These are phyloP conservation scores for Scaptodrosophila latifasciaeformis DNA, from an alignment of 2,888 invertebrate species.

Conservation along the genomic window DNA sequence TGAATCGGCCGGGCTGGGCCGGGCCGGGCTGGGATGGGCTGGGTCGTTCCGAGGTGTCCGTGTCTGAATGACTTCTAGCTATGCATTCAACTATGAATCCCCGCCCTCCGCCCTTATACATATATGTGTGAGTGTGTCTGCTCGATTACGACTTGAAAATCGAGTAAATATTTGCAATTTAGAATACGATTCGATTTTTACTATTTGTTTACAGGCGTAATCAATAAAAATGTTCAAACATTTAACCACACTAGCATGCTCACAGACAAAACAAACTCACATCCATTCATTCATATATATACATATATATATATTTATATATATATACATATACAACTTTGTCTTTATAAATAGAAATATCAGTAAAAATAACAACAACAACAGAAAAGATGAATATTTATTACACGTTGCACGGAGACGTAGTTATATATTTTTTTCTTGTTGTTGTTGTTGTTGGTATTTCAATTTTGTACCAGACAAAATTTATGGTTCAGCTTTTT, in stretches of 20 bases:
- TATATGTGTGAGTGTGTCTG: slow-evolving; percentile 19
- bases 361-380: slow-evolving; percentile 14
- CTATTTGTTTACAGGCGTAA: slow-evolving; percentile 63
- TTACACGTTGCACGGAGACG: slow-evolving; percentile 37
- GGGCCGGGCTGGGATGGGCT: no score
- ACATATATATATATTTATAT: background rate
- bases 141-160: slow-evolving; percentile 30
- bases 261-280: slow-evolving; percentile 13
- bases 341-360: slow-evolving; percentile 27
- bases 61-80: background rate
- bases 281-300: slow-evolving; percentile 18
- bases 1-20: no score
- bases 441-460: slow-evolving; percentile 17
- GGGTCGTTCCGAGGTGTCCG: no score
- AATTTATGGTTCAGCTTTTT: slow-evolving; percentile 40
- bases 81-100: slow-evolving; percentile 9
- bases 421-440: slow-evolving; percentile 10
- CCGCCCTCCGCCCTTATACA: background rate
- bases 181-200: slow-evolving; percentile 59
- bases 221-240: slow-evolving; percentile 36
- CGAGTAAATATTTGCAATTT: slow-evolving; percentile 55
- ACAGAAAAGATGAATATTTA: slow-evolving; percentile 46
- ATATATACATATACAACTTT: background rate
- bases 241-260: background rate
- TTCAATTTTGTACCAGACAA: slow-evolving; percentile 31